These are phyloP conservation scores for Pterocles gutturalis DNA, from an alignment of 2,113 vertebrate genomes.

Conservation along the genomic window DNA sequence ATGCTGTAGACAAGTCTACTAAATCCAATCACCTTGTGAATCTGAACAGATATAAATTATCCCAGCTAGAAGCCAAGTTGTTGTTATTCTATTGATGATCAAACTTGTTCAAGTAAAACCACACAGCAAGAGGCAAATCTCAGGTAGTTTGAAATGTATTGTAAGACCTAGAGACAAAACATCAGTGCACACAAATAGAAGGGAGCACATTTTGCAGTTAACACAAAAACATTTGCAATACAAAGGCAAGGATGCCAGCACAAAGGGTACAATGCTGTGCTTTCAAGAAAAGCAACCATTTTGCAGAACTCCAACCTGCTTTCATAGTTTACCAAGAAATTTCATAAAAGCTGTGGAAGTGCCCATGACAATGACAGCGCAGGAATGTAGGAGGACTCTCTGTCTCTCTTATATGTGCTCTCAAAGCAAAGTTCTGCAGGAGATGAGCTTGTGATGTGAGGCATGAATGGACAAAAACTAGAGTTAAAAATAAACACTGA, in stretches of 20 bases:
- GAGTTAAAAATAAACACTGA: constrained; percentile 64
- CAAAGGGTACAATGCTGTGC: not conserved
- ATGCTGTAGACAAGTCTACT: not conserved
- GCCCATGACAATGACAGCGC: not conserved
- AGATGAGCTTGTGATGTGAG: constrained; percentile 41
- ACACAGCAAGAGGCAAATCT: not conserved
- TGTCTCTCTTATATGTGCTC: not conserved
- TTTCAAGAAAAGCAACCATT: constrained; percentile 36
- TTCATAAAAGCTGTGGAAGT: not conserved
- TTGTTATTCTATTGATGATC: not conserved
- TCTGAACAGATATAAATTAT: not conserved
- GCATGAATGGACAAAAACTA: constrained; percentile 45
- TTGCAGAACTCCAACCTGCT: not conserved
- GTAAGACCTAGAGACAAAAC: not conserved
- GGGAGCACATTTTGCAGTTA: not conserved
- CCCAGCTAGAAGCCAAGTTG: not conserved
- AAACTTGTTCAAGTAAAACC: not conserved
- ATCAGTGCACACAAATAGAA: not conserved
- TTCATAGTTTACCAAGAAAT: constrained; percentile 33
- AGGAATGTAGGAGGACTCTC: not conserved
- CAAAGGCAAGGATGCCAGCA: not conserved
- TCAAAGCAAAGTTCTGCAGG: not conserved
- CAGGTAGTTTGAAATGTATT: not conserved
- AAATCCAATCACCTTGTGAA: not conserved
- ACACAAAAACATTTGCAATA: constrained; percentile 1